Conservation (phyloP, 2,888 invertebrate species). For the Arrhopalites spinosus region DNA sequence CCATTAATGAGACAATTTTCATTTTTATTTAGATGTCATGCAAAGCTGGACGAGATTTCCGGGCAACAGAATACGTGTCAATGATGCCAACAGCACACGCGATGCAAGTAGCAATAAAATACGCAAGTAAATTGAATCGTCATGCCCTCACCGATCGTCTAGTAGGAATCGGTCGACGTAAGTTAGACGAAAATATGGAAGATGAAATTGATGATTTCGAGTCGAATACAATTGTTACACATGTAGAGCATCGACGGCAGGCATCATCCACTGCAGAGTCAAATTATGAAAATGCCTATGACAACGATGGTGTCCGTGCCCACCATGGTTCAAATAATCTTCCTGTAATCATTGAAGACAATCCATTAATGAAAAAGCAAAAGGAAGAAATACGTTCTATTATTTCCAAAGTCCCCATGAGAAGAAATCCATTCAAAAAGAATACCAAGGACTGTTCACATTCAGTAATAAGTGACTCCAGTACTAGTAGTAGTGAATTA, state of each 20-base stretch:
- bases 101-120: constrained; percentile 83
- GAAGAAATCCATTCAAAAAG: constrained; percentile 47
- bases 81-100: constrained; percentile 77
- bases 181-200: constrained; percentile 53
- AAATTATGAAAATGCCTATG: neutral
- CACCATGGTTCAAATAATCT: neutral
- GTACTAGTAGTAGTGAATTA: neutral
- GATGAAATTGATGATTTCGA: constrained; percentile 54
- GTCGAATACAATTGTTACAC: constrained; percentile 12
- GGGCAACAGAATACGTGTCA: constrained; percentile 85
- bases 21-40: constrained; percentile 73
- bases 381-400: constrained; percentile 52
- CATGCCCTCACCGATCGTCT: constrained; percentile 80
- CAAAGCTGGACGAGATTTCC: constrained; percentile 78
- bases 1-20: too few species aligned
- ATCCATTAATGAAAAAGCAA: constrained; percentile 52
- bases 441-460: too few species aligned
- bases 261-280: neutral
- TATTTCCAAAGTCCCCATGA: constrained; percentile 25
- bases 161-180: constrained; percentile 63
- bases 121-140: constrained; percentile 78
- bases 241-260: constrained; percentile 24
- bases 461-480: too few species aligned
- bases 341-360: constrained; percentile 41
- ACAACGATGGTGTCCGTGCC: neutral